Base-by-base conservation (phyloP, 2,888 invertebrate species). In the Stenodema calcarata region DNA sequence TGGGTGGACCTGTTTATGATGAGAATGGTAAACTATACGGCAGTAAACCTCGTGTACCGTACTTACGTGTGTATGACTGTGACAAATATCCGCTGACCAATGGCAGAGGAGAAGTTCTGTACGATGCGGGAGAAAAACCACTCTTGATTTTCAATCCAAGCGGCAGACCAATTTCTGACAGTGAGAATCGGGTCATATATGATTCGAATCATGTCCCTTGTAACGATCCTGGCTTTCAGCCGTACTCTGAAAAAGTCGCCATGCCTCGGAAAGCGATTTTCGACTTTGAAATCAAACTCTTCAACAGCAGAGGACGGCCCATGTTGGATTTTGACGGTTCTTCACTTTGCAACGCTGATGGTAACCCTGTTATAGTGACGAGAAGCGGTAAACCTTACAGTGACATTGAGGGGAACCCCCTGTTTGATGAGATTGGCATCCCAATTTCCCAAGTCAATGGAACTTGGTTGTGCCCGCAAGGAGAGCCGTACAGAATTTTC, bases 101-200 rank as follows among this genome's bases (percentile, higher is more conserved):
- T 47, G 73, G 73, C 73, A 73, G 12, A 27, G 87, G 87, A 6
- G 85, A 87, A 7, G 84, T 54, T 42, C 73, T 87, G 62, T 41
- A 81, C 73, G 85, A 85, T 47, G 86, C 87, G 1, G 28, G 35
- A 11, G 86, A 62, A 14, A 30, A 86, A 44, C 35, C 69, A 6
- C 69, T 87, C 11, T 70, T 87, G 1, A 28, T 54, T 16, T 87
- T 80, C 18, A 78, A 62, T 16, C 81, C 81, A 54, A 86, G 79
- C 70, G 87, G 88, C 18, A 42, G 41, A 73, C 87, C 88, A 16
- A 54, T 86, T n/a, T 86, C 80, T 14, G 88, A 88, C 79, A 70
- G 69, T 12, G 86, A 54, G 30, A 85, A 87, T 2, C 79, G 88
- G 41, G 83, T 54, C 35, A 84, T 88, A 27, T 88, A 87, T 83